Conservation (phyloP, 1,140 invertebrate species). For the Bombus pyrosoma region DNA sequence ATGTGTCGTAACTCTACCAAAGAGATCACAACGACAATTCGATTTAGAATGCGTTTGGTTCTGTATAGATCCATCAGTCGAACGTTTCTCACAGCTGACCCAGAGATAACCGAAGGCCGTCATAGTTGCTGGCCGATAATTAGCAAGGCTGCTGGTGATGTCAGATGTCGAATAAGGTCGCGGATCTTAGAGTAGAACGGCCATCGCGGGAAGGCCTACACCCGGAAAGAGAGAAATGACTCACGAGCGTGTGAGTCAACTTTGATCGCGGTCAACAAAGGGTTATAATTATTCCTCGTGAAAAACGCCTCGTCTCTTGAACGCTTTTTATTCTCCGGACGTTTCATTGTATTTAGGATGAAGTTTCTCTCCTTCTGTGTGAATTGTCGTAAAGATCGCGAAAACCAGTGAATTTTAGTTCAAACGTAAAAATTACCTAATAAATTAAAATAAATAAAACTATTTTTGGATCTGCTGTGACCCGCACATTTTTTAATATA, state of each 20-base stretch:
- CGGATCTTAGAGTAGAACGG: constrained; percentile 44
- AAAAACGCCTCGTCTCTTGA: constrained; percentile 4
- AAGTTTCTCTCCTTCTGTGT: not conserved
- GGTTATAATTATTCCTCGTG: constrained; percentile 22
- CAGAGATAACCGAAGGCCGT: constrained; percentile 57
- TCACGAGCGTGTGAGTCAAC: constrained; percentile 53
- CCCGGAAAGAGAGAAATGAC: constrained; percentile 53
- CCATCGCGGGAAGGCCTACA: constrained; percentile 1
- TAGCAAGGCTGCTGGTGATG: constrained; percentile 43
- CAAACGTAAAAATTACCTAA: no score
- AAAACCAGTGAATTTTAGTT: no score
- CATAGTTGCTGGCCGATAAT: constrained; percentile 49
- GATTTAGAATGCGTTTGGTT: not conserved
- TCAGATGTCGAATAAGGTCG: constrained; percentile 58
- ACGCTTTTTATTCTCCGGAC: not conserved
- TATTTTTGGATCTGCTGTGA: no score
- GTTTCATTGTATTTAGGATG: not conserved
- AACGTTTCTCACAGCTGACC: constrained; percentile 16
- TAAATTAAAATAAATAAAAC: no score
- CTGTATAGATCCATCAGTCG: not conserved
- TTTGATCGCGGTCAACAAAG: constrained; percentile 36
- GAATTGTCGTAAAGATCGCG: no score
- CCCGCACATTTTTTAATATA: no score
- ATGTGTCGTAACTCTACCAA: no score
- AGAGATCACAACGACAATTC: not conserved